Evolutionary conservation across 2,888 invertebrate genomes (phyloP), one percentile per base, ranked within the genome.

Genomic region (Dicyrtomina minuta): DNA sequence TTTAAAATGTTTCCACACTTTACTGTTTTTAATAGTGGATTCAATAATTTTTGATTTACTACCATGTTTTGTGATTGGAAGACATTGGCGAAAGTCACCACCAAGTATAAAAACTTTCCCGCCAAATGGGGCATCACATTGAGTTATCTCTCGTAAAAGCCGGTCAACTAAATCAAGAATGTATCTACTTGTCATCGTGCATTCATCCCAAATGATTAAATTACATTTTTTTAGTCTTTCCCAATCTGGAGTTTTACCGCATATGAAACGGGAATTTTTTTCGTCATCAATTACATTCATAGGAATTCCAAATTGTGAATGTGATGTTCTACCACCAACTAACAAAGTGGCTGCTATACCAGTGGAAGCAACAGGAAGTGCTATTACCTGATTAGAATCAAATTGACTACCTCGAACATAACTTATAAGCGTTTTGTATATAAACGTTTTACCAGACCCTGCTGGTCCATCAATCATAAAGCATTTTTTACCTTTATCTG

Each of bases 401-500:
- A 51, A 51, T 4, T 10, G 4, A 41, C 20, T 1, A 24, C 74
- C 67, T 74, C 77, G 51, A 2, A 78, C 20, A 1, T 68, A 22
- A 55, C 70, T 53, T 5, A 73, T 67, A 5, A 80, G 17, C 6
- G 20, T 27, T 2, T 59, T 39, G 39, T 59, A n/a, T 3, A 59
- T 2, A 20, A 51, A 82, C 2, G 82, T 83, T 77, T 83, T 83
- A 1, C 82, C 83, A 22, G 81, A 80, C 17, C 82, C 83, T 5
- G 81, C 82, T 1, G 82, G 81, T 15, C 81, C 82, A 75, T 83
- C 82, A 8, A 82, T 15, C n/a, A 39, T n/a, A 39, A 59, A 33
- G 12, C 41, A 59, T 15, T 33, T 59, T 4, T 39, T 59, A 4
- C 3, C 10, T 6, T 1, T 2, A 8, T 59, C 20, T 59, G 15